Conservation (phyloP, 1,140 invertebrate genomes). For the Aphidius gifuensis region DNA sequence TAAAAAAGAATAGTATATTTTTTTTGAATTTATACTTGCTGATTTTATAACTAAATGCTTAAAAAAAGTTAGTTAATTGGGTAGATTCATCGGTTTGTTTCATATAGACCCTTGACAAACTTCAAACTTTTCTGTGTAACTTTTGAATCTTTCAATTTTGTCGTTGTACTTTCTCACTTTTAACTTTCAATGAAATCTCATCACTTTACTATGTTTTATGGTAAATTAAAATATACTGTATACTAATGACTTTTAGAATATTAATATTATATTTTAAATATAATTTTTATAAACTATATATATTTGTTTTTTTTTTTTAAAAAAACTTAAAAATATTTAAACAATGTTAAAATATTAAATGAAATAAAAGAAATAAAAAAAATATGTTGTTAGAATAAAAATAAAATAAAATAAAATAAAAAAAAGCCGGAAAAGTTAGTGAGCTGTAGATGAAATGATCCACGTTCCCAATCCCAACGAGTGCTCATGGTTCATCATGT, state of each 20-base stretch:
- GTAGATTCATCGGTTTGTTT: constrained; percentile 18
- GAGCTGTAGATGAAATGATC: constrained; percentile 1
- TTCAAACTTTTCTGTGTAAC: constrained; percentile 8
- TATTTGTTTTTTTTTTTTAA: no score
- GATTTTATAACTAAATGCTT: neutral
- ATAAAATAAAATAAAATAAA: no score
- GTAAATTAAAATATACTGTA: constrained; percentile 4
- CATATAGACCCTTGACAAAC: constrained; percentile 19
- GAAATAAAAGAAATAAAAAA: neutral
- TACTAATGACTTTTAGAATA: constrained; percentile 10
- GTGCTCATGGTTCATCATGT: neutral
- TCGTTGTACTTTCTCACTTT: constrained; percentile 5
- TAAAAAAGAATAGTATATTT: neutral
- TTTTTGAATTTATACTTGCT: neutral
- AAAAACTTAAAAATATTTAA: no score
- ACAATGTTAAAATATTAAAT: no score
- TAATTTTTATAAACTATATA: neutral
- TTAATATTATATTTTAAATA: constrained; percentile 8
- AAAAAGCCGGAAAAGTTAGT: neutral
- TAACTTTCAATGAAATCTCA: constrained; percentile 6
- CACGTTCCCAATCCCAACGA: constrained; percentile 6
- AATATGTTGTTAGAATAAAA: neutral
- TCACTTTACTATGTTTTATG: constrained; percentile 20
- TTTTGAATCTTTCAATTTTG: constrained; percentile 10
- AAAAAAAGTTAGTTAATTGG: constrained; percentile 18